Evolutionary conservation across 1,140 invertebrate species (phyloP), one percentile per base, ranked within the genome.

Genomic region (Chironomus striatipennis): DNA sequence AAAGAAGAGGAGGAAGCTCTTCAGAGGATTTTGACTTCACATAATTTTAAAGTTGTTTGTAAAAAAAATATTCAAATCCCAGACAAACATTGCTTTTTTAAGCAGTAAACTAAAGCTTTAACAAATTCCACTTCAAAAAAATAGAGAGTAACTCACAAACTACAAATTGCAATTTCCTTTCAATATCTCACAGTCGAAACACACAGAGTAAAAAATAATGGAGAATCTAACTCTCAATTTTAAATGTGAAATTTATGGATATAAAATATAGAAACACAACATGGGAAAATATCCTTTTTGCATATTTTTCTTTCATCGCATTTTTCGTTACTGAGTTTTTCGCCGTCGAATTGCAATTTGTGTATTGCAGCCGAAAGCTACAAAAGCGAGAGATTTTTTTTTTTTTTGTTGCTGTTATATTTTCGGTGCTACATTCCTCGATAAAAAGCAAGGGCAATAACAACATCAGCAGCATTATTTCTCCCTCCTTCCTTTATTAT

Each of bases 341-440:
- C 47, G 47, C 12, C 47, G 47, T 57, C 47, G 47, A 57, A 57
- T 57, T 57, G 47, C 47, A 57, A 57, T 57, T 57, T 57, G 47
- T 57, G n/a, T 57, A 57, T 57, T 15, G 47, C 47, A 57, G 47
- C 47, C 47, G 47, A 57, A 57, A 57, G 47, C 47, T 57, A 57
- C 47, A 57, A 57, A 57, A 57, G 47, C 47, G 47, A 57, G 47
- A 5, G 47, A 47, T 5, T n/a, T 57, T 15, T 0, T 34, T 15
- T 57, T n/a, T n/a, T n/a, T n/a, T n/a, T n/a, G n/a, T n/a, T n/a
- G n/a, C n/a, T n/a, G n/a, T n/a, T n/a, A n/a, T n/a, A n/a, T n/a
- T n/a, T 57, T 57, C n/a, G 47, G 47, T 57, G n/a, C 12, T 57
- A 12, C 12, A 57, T 15, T 57, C n/a, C 47, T 57, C 47, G n/a